Evolutionary conservation across 2,888 invertebrate species (phyloP), one percentile per base, ranked within the genome.

Genomic region (Baronia brevicornis): DNA sequence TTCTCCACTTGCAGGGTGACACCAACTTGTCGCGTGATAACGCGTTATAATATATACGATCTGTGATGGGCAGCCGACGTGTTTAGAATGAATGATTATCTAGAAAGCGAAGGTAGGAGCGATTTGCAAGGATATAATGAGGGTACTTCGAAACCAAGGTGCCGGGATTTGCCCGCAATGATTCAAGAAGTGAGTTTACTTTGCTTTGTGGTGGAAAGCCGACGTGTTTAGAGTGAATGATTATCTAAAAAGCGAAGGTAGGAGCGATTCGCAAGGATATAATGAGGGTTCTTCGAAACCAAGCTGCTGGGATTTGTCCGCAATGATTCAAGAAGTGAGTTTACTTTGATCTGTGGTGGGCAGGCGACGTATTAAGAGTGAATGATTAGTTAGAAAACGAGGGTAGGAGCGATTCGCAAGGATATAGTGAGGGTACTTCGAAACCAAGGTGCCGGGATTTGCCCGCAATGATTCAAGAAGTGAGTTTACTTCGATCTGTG

Each of bases 1-100:
- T 65, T 66, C 65, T 47, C 57, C n/a, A n/a, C n/a, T n/a, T 37
- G 11, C 26, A 44, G 48, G 50, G 44, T 54, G 53, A 47, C 46
- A 41, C 26, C 31, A 21, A 23, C 26, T 31, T 36, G 30, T 55
- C 43, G 54, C 52, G 51, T 51, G 55, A 52, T 51, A 56, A 60
- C 58, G 62, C 56, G 50, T 44, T 50, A 51, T 53, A 30, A 38
- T 33, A 32, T 32, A 29, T 21, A 21, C 7, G 15, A 28, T 33
- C 25, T 8, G 26, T 27, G 33, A 12, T 27, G 35, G 28, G 29
- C 28, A 28, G 24, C 24, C 7, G 18, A 18, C 24, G 20, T n/a
- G 12, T 18, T 11, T 13, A 13, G 13, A 31, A 14, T 30, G 13
- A 13, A 13, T 8, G 33, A 30, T 29, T 30, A 20, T n/a, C 24